Conservation (phyloP, 2,113 vertebrate genomes). For the Hystrix brachyura region DNA sequence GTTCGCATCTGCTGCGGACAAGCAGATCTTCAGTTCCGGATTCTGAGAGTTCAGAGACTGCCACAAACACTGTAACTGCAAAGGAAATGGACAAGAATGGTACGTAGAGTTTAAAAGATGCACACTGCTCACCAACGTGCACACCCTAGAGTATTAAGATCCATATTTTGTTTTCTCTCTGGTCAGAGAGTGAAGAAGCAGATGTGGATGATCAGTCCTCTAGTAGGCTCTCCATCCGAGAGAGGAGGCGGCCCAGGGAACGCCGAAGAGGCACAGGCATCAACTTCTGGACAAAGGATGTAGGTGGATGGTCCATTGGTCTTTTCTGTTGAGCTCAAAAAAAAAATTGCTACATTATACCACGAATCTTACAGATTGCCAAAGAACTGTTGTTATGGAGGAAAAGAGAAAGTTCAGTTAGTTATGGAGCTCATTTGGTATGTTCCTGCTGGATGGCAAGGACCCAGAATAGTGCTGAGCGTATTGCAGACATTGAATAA, state of each 20-base stretch:
- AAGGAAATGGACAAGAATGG: slow-evolving; percentile 89
- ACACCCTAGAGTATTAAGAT: neutral
- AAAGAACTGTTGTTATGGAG: neutral
- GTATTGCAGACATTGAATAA: neutral
- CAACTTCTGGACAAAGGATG: slow-evolving; percentile 88
- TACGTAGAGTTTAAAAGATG: slow-evolving; percentile 67
- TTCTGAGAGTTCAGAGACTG: slow-evolving; percentile 83
- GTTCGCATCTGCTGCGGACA: slow-evolving; percentile 82
- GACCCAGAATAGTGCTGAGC: no score
- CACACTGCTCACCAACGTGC: fast-evolving
- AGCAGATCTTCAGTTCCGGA: slow-evolving; percentile 81
- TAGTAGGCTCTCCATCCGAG: slow-evolving; percentile 83
- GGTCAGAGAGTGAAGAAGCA: slow-evolving; percentile 89
- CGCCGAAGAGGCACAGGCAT: slow-evolving; percentile 86
- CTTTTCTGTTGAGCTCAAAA: neutral
- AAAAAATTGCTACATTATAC: neutral
- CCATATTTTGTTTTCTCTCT: slow-evolving; percentile 65
- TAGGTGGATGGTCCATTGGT: slow-evolving; percentile 77
- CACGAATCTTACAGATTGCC: neutral
- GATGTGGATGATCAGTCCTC: slow-evolving; percentile 86
- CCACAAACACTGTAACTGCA: slow-evolving; percentile 79
- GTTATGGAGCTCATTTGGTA: neutral
- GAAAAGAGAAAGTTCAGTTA: neutral
- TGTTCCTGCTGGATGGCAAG: neutral
- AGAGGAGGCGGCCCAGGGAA: slow-evolving; percentile 86